Conservation (phyloP, 2,113 vertebrate species). For the Zonotrichia leucophrys region DNA sequence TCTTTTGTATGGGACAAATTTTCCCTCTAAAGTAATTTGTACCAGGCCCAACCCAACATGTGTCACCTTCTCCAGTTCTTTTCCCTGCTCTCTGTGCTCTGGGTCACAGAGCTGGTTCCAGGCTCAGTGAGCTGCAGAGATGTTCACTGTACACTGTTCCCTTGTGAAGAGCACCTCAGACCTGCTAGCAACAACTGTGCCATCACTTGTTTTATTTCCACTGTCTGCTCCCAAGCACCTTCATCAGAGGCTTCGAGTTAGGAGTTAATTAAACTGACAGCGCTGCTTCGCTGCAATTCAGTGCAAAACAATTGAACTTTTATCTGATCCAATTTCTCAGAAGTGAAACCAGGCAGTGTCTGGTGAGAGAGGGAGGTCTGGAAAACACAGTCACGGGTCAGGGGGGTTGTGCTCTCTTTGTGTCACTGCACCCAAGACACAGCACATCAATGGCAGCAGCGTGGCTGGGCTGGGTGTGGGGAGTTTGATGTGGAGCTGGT, state of each 20-base stretch:
- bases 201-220: not conserved
- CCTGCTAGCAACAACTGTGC: not conserved
- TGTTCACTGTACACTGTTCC: not conserved
- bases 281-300: not conserved
- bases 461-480: not conserved
- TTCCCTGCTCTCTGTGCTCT: not conserved
- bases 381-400: not conserved
- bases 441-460: not conserved
- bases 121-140: not conserved
- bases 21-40: not conserved
- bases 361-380: not conserved
- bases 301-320: not conserved
- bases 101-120: not conserved
- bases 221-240: not conserved
- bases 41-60: accelerated
- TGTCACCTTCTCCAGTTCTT: not conserved
- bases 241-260: not conserved
- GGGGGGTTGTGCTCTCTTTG: accelerated
- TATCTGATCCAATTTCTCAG: not conserved
- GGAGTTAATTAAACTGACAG: constrained; percentile 21
- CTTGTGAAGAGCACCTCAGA: not conserved
- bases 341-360: not conserved
- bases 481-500: accelerated
- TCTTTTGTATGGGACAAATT: not conserved
- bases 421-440: accelerated